A percentile compares a stretch with the other conserved stretches of the same genome.
Evolutionary conservation across 2,113 vertebrate genomes (phyloP).

Genomic region (Passer domesticus): DNA sequence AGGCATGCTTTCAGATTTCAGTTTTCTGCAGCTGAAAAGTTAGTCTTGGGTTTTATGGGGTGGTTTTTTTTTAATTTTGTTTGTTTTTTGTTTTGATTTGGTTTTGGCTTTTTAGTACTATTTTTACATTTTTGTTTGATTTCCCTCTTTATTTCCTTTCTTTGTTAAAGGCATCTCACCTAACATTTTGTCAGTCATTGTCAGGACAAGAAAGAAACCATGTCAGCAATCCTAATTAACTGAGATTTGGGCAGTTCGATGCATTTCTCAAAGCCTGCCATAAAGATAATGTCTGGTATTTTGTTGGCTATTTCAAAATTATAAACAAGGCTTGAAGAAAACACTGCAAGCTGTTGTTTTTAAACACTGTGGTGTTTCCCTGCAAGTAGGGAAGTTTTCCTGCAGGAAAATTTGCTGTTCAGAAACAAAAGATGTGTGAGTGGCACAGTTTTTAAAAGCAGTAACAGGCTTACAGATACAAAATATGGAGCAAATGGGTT

Average conservation of each 20-base stretch:
- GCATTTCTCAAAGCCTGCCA: background rate
- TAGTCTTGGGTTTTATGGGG: background rate
- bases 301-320: background rate
- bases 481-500: background rate
- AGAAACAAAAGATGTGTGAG: background rate
- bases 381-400: background rate
- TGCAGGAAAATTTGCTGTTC: background rate
- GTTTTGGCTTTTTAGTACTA: background rate
- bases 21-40: background rate
- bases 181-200: background rate
- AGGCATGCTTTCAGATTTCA: background rate
- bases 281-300: background rate
- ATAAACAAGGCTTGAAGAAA: background rate
- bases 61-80: too few species aligned
- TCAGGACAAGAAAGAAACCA: background rate
- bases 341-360: background rate
- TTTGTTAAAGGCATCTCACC: background rate
- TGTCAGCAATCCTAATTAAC: background rate
- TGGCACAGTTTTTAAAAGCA: background rate
- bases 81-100: background rate
- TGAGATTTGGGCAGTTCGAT: rapidly evolving
- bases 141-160: background rate
- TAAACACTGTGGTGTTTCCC: background rate
- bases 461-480: background rate
- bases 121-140: background rate